These are phyloP conservation scores for Takifugu bimaculatus DNA, from an alignment of 2,113 vertebrate genomes.

Conservation along the genomic window DNA sequence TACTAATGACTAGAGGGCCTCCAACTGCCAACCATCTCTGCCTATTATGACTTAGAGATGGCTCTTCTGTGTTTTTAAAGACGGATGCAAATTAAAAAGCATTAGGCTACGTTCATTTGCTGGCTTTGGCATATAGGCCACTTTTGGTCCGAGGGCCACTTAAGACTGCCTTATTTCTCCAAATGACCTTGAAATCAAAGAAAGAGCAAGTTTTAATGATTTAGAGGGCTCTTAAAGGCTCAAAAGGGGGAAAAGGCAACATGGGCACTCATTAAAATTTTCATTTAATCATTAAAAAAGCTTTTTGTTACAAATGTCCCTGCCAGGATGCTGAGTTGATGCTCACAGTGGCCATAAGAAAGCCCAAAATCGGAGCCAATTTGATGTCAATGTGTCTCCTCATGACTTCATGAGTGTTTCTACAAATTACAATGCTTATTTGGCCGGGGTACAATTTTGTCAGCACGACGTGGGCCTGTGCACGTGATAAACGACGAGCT, in stretches of 20 bases:
- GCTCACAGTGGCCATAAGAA: constrained; percentile 51
- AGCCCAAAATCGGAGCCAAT: constrained; percentile 48
- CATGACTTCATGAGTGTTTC: constrained; percentile 40
- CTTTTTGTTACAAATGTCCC: constrained; percentile 69
- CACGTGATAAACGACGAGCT: constrained; percentile 45
- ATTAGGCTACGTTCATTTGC: constrained; percentile 74
- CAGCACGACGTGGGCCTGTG: constrained; percentile 11
- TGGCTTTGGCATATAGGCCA: constrained; percentile 70
- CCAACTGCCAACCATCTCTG: constrained; percentile 66
- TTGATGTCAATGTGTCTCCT: constrained; percentile 52
- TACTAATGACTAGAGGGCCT: constrained; percentile 70
- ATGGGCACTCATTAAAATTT: constrained; percentile 71
- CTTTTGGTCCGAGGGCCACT: constrained; percentile 72
- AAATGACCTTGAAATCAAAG: constrained; percentile 76
- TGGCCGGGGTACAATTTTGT: constrained; percentile 52
- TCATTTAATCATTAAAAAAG: constrained; percentile 75
- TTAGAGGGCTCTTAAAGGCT: constrained; percentile 70
- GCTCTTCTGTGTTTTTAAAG: constrained; percentile 68
- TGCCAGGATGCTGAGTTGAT: constrained; percentile 64
- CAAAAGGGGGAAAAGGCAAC: constrained; percentile 56
- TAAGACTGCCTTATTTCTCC: constrained; percentile 70
- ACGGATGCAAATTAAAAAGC: constrained; percentile 75
- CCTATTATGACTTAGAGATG: constrained; percentile 67
- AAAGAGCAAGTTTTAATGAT: constrained; percentile 73
- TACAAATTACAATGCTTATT: constrained; percentile 59